phyloP scores from a whole-genome alignment of 2,888 invertebrate species.

The Leucophora obtusa region DNA sequence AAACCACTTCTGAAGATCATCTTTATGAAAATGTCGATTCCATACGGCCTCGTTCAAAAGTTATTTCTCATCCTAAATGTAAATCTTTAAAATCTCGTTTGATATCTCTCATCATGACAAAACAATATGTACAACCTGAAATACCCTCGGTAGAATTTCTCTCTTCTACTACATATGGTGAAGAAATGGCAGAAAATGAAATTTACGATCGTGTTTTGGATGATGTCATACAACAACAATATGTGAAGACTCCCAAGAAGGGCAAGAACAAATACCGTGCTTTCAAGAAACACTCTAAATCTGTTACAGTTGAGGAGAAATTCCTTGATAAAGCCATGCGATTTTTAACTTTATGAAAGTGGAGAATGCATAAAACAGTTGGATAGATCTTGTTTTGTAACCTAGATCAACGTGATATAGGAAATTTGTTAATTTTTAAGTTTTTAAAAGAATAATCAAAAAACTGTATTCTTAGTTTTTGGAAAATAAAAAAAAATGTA shows the following conservation, averaged over 20 bases:
- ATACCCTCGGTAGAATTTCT: conserved; percentile 2
- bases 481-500: conserved; percentile 14
- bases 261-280: not conserved
- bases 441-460: conserved; percentile 1
- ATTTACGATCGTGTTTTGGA: conserved; percentile 52
- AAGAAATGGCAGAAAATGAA: conserved; percentile 24
- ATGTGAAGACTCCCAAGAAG: conserved; percentile 31
- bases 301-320: conserved; percentile 61
- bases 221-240: conserved; percentile 40
- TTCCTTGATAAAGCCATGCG: conserved; percentile 73
- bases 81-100: conserved; percentile 52
- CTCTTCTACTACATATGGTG: conserved; percentile 48
- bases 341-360: conserved; percentile 69
- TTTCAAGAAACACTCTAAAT: not conserved
- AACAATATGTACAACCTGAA: conserved; percentile 27
- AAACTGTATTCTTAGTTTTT: not conserved
- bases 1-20: conserved; percentile 22
- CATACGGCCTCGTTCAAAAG: conserved; percentile 65
- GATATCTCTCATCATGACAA: conserved; percentile 49
- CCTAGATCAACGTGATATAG: conserved; percentile 22
- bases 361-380: not conserved
- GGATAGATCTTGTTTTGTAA: not conserved
- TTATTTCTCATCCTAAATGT: conserved; percentile 28
- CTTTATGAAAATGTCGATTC: conserved; percentile 52
- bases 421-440: conserved; percentile 16